Evolutionary conservation across 2,113 vertebrate species (phyloP).

Genomic region (Nothoprocta perdicaria): DNA sequence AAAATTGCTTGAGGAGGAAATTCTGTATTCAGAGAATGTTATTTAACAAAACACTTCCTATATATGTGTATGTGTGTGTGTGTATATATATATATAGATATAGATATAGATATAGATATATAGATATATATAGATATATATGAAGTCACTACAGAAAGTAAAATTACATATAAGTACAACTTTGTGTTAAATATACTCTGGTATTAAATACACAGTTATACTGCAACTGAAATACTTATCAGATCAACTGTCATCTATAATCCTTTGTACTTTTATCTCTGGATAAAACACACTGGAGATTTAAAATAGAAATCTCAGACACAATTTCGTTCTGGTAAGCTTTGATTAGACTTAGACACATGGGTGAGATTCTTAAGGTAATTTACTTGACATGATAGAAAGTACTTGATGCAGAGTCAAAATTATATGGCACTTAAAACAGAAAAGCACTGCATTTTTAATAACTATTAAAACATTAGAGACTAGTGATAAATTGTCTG

Average conservation of each 20-base stretch:
- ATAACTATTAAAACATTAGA: background rate
- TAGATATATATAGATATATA: no score
- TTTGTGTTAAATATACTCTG: background rate
- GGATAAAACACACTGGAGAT: background rate
- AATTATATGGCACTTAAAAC: background rate
- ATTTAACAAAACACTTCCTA: background rate
- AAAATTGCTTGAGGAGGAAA: background rate
- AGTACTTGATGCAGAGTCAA: background rate
- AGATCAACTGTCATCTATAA: slow-evolving; percentile 7
- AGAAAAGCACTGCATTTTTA: background rate
- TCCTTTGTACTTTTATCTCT: slow-evolving; percentile 12
- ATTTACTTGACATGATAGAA: background rate
- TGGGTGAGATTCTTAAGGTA: background rate
- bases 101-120: no score
- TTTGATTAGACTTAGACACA: background rate
- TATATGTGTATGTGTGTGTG: no score
- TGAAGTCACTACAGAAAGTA: background rate
- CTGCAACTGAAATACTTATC: background rate
- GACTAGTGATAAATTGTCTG: background rate
- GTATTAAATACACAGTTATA: background rate
- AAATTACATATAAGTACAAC: background rate
- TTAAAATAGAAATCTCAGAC: background rate
- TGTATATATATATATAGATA: no score
- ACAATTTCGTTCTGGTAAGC: background rate
- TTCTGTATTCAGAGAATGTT: background rate